Evolutionary conservation across 2,797 vertebrate genomes (phyloP), one percentile per base, ranked within the genome.

Genomic region (Amphiprion clarkii): DNA sequence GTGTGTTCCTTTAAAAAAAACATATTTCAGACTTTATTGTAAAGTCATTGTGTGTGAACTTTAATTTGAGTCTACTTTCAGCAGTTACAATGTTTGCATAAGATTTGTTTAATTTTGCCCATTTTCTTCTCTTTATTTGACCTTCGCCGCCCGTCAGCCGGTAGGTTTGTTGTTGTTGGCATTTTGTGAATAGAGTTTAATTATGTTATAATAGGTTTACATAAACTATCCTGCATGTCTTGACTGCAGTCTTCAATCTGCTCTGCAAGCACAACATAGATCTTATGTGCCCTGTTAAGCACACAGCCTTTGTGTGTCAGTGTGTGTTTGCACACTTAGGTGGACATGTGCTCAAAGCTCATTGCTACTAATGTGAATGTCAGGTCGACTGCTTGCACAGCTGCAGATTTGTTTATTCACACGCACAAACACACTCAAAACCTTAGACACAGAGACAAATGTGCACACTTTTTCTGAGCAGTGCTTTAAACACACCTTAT

Each of bases 341-440:
- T 78, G 59, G 71, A 21, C 48, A 23, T 51, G n/a, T 23, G 25
- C 63, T 71, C 67, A 60, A 62, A 65, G 17, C 59, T 74, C 44
- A 74, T 72, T 82, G 74, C 79, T 59, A 36, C 63, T 70, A 79
- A 83, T 79, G 71, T 68, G 65, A 48, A 62, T 75, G 53, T 77
- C 71, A 80, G 75, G 74, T 42, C 16, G 48, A 61, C 65, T 84
- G 81, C 71, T 87, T 87, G 79, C 80, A 87, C 85, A 87, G 82
- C 82, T 86, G 78, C 85, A 66, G 40, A 71, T 65, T 61, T 62
- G 8, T 58, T 51, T 67, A 71, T 49, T 10, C 31, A 51, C n/a
- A 7, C 48, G 65, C 23, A 68, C 44, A 72, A 51, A 80, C 58
- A 76, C 56, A 48, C 62, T 29, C 55, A 23, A 21, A 2, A 31